Evolutionary conservation across 2,113 vertebrate genomes (phyloP), one percentile per base, ranked within the genome.

Genomic region (Nesogale talazaci): DNA sequence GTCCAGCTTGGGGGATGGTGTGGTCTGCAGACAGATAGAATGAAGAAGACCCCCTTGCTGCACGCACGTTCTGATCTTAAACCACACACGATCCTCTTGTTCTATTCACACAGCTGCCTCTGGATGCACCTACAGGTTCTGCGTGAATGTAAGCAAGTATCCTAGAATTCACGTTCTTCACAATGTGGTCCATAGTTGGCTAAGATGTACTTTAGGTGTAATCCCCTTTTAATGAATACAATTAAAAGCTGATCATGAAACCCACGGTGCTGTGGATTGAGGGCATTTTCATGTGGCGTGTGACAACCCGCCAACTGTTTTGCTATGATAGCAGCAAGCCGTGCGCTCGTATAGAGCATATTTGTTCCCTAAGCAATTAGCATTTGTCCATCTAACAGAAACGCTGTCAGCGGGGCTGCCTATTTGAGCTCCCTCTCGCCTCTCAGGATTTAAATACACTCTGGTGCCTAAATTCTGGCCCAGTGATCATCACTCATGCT

Each of bases 161-260:
- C 19, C 69, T 70, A 7, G n/a, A 70, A 6, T 70, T 34, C 69
- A 3, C 11, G 14, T 70, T 5, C 69, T 70, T 34, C n/a, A n/a
- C 31, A 70, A 19, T 31, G n/a, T 34, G n/a, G 17, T 34, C 31
- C 69, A 70, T 70, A 70, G 34, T 69, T 70, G 17, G n/a, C 34
- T 70, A 17, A 69, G 67, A 27, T 67, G n/a, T n/a, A 34, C 14
- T 69, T 69, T 69, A n/a, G 63, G 15, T 31, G 27, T 34, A 87
- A 14, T 78, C 15, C 17, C 56, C 34, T 88, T 92, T 86, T 94
- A 78, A 75, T 52, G 31, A 94, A n/a, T 20, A 80, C 25, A 36
- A 4, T 80, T 40, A 81, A 84, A 14, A 61, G 22, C 59, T 61
- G 59, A 4, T 61, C 59, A 61, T 61, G 16, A 61, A 89, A 77